Base-by-base conservation (phyloP, 2,888 invertebrate genomes). In the Tiliacea citrago region DNA sequence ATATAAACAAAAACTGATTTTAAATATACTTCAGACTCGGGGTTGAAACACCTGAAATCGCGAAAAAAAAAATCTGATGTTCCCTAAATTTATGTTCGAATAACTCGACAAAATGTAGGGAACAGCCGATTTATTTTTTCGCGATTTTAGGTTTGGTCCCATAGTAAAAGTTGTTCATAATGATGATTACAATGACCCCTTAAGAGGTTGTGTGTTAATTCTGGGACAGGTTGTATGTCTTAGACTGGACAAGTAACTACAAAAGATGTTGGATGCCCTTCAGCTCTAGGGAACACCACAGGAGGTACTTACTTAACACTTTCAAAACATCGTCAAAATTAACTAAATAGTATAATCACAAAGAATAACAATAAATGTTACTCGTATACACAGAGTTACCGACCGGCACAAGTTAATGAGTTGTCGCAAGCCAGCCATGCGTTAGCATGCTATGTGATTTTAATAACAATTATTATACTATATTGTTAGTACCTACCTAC, bases 341-440 rank as follows among this genome's bases (percentile, higher is more conserved):
- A 47, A 18, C 18, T 18, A 45, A 55, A 67, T 13, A 71, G 9
- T 12, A 12, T 35, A 47, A 29, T 16, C 29, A 58, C 47, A 47
- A 62, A 24, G 10, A 18, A 35, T 51, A 53, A 35, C 18, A 53
- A 53, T 67, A 49, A 68, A 55, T 51, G 12, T 39, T 21, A 21
- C 2, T 5, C 5, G 35, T n/a, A 29, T 29, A 24, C 51, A 45
- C 21, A 0, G 7, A 69, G 45, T 53, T 13, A 45, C 24, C n/a
- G 10, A 35, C 24, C 65, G 29, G 21, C 10, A 51, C 45, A 69
- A 62, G 4, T 12, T 68, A 80, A 65, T 80, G 63, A 58, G 39
- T 51, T 55, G n/a, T 35, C 47, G 49, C 42, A 72, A 75, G 51
- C 16, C 65, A 76, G 39, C 76, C 39, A 81, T 55, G 70, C 81